These are phyloP conservation scores for Orthonevra nobilis DNA, from an alignment of 2,888 invertebrate genomes.

Conservation along the genomic window DNA sequence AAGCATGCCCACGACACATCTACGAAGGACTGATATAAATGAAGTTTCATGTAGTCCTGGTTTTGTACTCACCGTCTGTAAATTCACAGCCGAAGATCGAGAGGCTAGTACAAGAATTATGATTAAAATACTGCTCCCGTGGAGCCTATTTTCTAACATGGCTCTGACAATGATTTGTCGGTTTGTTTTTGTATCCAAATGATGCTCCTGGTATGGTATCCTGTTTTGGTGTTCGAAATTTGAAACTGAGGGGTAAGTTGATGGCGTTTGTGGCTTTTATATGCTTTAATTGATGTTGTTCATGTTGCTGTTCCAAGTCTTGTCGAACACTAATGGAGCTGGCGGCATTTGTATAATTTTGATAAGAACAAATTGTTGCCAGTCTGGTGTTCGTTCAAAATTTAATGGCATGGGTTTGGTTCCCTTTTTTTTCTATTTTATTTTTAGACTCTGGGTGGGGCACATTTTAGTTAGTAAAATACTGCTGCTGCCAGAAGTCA, in stretches of 20 bases:
- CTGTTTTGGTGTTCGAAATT: background rate
- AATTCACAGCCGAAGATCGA: background rate
- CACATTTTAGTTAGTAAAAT: conserved; percentile 9
- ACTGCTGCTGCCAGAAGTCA: background rate
- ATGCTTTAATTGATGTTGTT: background rate
- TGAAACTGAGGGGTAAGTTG: conserved; percentile 12
- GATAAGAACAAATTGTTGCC: conserved; percentile 27
- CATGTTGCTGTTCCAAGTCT: background rate
- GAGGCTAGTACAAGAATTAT: conserved; percentile 13
- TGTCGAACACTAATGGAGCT: conserved; percentile 65
- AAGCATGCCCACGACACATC: conserved; percentile 31
- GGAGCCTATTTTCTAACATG: conserved; percentile 4
- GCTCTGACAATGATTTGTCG: background rate
- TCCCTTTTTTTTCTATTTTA: background rate
- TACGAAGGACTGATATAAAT: background rate
- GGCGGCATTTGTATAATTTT: background rate
- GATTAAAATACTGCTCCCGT: conserved; percentile 2
- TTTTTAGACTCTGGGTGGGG: conserved; percentile 15
- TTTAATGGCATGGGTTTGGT: background rate
- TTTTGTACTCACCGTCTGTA: conserved; percentile 14
- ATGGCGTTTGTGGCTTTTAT: conserved; percentile 28
- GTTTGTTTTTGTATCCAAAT: background rate
- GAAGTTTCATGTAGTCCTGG: no score
- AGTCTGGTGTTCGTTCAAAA: background rate
- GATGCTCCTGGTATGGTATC: background rate